Evolutionary conservation across 2,888 invertebrate genomes (phyloP), one percentile per base, ranked within the genome.

Genomic region (Phoenoteleia sp.): DNA sequence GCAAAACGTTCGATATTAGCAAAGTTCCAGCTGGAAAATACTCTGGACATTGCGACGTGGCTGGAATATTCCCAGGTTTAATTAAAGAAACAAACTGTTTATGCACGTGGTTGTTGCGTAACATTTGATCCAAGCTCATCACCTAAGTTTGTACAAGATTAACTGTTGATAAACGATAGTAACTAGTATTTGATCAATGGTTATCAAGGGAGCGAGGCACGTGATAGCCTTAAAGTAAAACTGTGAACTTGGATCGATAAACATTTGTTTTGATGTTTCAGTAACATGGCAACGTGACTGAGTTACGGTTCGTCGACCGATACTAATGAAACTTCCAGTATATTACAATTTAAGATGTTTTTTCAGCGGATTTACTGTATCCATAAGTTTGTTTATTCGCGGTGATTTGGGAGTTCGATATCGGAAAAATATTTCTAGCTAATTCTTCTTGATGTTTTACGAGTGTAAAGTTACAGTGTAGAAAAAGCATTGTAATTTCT

Each of bases 261-360:
- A 81, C 83, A 81, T 84, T 84, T 86, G 86, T 86, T 86, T 86
- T 84, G 86, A 81, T 72, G 81, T 81, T 81, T 77, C 21, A 58
- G 81, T 86, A 81, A 29, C 86, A 62, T 86, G 71, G 86, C 86
- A 86, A 86, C 86, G 49, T 81, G 47, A 13, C 45, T 74, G 45
- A n/a, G 25, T 52, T 64, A 64, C 62, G 49, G 84, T 84, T 79
- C 84, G 80, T 71, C 64, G 80, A 80, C 84, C 79, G 75, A 74
- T 49, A 71, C 49, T 39, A 72, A 64, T 58, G 33, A 47, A 47
- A 66, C 27, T 45, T 72, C 39, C 25, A 21, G 33, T 13, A 29
- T 21, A 33, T 54, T 54, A 36, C 11, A 47, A 33, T 54, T 56
- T 45, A 19, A 47, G 15, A 9, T n/a, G 3, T 21, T 62, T 47